phyloP scores from a whole-genome alignment of 37 sponge, comb jelly and placozoan genomes.

The Ianthella basta region DNA sequence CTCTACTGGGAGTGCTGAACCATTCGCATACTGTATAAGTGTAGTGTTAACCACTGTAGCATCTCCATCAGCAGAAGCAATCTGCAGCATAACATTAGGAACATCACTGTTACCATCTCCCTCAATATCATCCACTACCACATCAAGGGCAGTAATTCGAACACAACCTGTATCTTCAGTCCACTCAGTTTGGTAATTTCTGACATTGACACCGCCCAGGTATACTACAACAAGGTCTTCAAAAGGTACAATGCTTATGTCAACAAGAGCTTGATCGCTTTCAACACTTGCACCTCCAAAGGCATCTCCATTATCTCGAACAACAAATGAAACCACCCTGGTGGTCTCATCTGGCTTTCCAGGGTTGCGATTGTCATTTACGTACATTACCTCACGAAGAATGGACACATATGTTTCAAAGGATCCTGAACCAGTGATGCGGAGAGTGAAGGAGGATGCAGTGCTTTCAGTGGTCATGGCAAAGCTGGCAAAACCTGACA shows the following conservation, averaged over 20 bases:
- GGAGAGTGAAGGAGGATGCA: conserved; percentile 27
- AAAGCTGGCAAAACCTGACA: not conserved
- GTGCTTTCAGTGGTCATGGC: conserved; percentile 8
- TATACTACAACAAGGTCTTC: conserved; percentile 57
- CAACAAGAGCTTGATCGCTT: conserved; percentile 47
- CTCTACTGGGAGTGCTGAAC: not conserved
- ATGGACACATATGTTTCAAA: conserved; percentile 30
- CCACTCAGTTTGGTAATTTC: conserved; percentile 30
- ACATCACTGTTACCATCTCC: not conserved
- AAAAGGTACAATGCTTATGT: conserved; percentile 31
- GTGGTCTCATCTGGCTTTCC: not conserved
- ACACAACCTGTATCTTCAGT: conserved; percentile 58
- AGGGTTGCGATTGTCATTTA: conserved; percentile 41
- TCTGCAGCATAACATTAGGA: too few species aligned
- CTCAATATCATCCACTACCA: conserved; percentile 37
- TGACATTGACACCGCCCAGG: conserved; percentile 43
- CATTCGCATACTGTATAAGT: not conserved
- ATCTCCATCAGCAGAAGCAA: not conserved
- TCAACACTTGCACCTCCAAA: conserved; percentile 5
- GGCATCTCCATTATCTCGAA: conserved; percentile 52
- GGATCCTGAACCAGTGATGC: not conserved
- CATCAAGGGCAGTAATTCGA: conserved; percentile 22
- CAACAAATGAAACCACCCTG: conserved; percentile 39
- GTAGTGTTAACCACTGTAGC: not conserved
- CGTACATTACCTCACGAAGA: conserved; percentile 43